These are phyloP conservation scores for Dicrurus megarhynchus DNA, from an alignment of 2,113 vertebrate genomes.

Conservation along the genomic window DNA sequence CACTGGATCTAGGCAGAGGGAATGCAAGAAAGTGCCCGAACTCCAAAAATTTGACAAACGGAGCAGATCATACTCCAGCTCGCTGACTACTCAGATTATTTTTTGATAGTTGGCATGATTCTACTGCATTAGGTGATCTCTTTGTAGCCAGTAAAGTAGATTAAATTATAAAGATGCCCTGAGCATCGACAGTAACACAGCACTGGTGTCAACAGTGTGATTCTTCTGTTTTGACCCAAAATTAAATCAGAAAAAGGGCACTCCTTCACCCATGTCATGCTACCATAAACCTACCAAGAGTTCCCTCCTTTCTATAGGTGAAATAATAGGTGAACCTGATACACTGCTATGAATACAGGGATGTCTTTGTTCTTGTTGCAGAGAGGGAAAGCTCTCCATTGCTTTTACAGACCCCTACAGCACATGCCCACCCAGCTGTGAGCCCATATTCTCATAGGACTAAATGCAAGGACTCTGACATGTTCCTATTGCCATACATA, in stretches of 20 bases:
- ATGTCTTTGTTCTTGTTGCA: neutral
- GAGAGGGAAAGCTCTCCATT: neutral
- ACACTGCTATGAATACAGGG: neutral
- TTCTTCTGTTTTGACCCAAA: neutral
- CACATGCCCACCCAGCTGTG: fast-evolving
- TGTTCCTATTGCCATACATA: neutral
- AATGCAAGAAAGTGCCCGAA: constrained; percentile 38
- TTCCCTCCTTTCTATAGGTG: neutral
- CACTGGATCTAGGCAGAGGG: constrained; percentile 42
- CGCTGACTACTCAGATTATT: constrained; percentile 35
- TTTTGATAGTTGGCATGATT: constrained; percentile 5
- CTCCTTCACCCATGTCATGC: fast-evolving
- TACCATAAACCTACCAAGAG: neutral
- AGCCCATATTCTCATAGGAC: neutral
- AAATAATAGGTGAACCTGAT: neutral
- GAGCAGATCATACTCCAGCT: neutral
- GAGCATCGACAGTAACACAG: neutral
- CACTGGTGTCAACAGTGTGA: neutral
- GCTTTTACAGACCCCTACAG: neutral
- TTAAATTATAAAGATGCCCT: neutral
- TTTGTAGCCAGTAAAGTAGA: neutral
- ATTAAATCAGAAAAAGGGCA: neutral
- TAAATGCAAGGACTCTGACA: neutral
- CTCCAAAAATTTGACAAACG: constrained; percentile 61
- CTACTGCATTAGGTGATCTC: neutral